Evolutionary conservation across 2,797 vertebrate species (phyloP).

Genomic region (Pagetopsis macropterus): DNA sequence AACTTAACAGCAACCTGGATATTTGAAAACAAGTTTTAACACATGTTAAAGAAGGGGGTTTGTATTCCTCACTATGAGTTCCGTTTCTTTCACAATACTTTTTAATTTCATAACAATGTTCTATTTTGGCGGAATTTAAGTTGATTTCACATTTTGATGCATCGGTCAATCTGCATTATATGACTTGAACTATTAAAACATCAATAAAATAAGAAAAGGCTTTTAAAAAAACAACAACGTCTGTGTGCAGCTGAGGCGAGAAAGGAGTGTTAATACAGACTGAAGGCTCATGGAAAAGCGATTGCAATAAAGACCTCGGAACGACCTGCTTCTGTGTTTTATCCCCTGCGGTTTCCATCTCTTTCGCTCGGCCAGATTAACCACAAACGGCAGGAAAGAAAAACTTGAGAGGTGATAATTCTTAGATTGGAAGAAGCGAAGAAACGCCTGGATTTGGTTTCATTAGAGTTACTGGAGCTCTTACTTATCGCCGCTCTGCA

Average conservation of each 20-base stretch:
- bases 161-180: background rate
- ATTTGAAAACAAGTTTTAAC: background rate
- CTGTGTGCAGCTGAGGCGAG: background rate
- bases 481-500: background rate
- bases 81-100: too few relatives aligned
- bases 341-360: background rate
- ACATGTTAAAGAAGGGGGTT: background rate
- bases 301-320: background rate
- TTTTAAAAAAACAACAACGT: background rate
- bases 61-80: background rate
- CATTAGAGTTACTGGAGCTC: background rate
- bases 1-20: background rate
- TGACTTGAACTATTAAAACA: background rate
- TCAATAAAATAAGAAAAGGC: background rate
- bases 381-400: background rate
- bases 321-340: background rate
- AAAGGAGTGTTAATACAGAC: background rate
- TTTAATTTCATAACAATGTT: too few relatives aligned
- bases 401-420: background rate
- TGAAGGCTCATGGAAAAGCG: background rate
- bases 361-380: background rate
- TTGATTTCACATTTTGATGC: background rate
- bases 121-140: background rate
- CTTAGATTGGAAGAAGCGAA: background rate
- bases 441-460: background rate